These are phyloP conservation scores for Leucophenga varia DNA, from an alignment of 1,140 invertebrate species.

Conservation along the genomic window DNA sequence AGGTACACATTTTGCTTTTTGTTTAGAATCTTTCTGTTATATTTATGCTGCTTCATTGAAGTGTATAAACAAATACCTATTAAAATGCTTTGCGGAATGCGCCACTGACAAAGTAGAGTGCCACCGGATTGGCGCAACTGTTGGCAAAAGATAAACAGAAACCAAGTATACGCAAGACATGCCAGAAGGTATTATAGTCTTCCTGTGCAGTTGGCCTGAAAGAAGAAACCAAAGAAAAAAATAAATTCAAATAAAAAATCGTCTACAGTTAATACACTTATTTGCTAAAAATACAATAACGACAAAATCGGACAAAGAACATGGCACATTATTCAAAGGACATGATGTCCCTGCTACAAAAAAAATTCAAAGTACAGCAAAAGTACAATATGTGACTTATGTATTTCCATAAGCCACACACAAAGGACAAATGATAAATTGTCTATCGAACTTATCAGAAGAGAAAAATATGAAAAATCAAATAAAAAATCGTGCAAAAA, in stretches of 20 bases:
- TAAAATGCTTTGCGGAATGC: conserved; percentile 85
- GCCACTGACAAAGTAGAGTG: conserved; percentile 87
- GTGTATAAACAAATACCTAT: conserved; percentile 64
- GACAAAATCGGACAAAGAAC: conserved; percentile 26
- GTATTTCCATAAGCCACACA: too few species aligned
- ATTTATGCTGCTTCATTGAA: conserved; percentile 37
- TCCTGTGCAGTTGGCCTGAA: conserved; percentile 67
- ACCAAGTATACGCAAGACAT: conserved; percentile 79
- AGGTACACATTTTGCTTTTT: conserved; percentile 25
- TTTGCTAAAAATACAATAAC: conserved; percentile 38
- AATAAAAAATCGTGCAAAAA: too few species aligned
- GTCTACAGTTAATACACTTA: too few species aligned
- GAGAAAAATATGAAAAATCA: too few species aligned
- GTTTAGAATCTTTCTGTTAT: too few species aligned
- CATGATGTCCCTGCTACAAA: too few species aligned
- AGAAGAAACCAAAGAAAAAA: conserved; percentile 4
- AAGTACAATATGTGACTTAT: too few species aligned
- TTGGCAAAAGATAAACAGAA: conserved; percentile 86
- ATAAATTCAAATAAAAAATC: conserved; percentile 1
- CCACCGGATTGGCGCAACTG: conserved; percentile 90
- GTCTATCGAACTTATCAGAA: too few species aligned
- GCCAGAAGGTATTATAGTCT: conserved; percentile 84
- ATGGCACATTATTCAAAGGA: conserved; percentile 44
- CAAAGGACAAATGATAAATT: too few species aligned
- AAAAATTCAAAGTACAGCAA: too few species aligned